Evolutionary conservation across 2,888 invertebrate genomes (phyloP), one percentile per base, ranked within the genome.

Genomic region (Drosophila flavopinicola): DNA sequence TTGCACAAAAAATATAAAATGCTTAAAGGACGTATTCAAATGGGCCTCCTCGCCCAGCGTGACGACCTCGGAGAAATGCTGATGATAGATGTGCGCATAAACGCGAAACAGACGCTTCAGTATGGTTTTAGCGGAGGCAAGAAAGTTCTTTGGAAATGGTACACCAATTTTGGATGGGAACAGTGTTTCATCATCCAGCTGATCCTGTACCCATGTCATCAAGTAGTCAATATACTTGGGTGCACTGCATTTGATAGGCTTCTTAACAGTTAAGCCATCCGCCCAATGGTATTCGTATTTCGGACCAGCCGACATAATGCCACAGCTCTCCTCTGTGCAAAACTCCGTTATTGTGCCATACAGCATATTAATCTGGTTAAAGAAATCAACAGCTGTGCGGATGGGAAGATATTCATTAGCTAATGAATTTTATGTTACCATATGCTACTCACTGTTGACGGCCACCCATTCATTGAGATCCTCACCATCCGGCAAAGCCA

Each of bases 201-300:
- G 99, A 92, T 99, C 99, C 92, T 99, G 99, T 58, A 99, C 99
- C 98, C 99, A 99, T 17, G 99, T 98, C 98, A 99, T 98, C 78
- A 99, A 93, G 92, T 98, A 99, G 92, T 99, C 99, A 84, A 99
- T 99, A 92, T 99, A 99, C 92, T 98, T 98, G 48, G 99, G 99
- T 52, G 99, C 99, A 42, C 98, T 99, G 92, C 98, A 99, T 92
- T 99, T 99, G 87, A 99, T 99, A 37, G 99, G 99, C 91, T 99
- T 99, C 92, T 99, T 98, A 23, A 99, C 98, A 0, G 98, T 98
- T 88, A 97, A 97, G 0, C 99, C 99, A 92, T 99, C 99, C 0
- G 99, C 99, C 99, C 99, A 99, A 92, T 99, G 99, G 92, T 99
- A 99, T 92, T 99, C 99, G 90, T 99, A 99, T 92, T 99, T 98